Conservation (phyloP, 1,140 invertebrate genomes). For the Euura saliciscinereae region DNA sequence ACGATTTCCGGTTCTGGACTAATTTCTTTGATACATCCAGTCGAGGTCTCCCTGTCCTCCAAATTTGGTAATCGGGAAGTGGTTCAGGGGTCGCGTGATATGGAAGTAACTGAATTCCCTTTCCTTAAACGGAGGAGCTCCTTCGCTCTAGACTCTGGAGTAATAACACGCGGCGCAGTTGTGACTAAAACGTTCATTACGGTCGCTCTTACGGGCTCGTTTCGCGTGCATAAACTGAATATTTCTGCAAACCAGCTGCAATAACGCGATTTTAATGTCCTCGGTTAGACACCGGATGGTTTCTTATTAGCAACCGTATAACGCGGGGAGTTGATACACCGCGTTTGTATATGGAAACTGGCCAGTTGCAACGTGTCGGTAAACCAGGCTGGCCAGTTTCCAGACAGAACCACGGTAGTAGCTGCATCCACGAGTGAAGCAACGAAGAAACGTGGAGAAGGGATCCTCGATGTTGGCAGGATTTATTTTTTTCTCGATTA, state of each 20-base stretch:
- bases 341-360: neutral
- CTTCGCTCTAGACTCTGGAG: neutral
- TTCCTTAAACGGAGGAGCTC: neutral
- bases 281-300: conserved; percentile 3
- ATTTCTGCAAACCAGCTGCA: conserved; percentile 1
- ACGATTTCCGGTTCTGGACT: too few species aligned
- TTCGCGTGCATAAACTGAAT: neutral
- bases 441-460: neutral
- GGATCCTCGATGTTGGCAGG: neutral
- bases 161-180: conserved; percentile 1
- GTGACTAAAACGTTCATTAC: conserved; percentile 7
- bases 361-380: too few species aligned
- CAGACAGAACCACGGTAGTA: neutral
- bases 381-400: too few species aligned
- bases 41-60: too few species aligned
- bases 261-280: conserved; percentile 5
- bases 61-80: neutral
- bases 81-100: neutral
- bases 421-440: neutral
- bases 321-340: neutral
- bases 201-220: neutral
- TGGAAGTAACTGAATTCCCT: neutral
- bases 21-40: too few species aligned
- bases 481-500: conserved; percentile 1
- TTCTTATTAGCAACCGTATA: conserved; percentile 5